Base-by-base conservation (phyloP, 2,888 invertebrate species). In the Nymphalis c-album region DNA sequence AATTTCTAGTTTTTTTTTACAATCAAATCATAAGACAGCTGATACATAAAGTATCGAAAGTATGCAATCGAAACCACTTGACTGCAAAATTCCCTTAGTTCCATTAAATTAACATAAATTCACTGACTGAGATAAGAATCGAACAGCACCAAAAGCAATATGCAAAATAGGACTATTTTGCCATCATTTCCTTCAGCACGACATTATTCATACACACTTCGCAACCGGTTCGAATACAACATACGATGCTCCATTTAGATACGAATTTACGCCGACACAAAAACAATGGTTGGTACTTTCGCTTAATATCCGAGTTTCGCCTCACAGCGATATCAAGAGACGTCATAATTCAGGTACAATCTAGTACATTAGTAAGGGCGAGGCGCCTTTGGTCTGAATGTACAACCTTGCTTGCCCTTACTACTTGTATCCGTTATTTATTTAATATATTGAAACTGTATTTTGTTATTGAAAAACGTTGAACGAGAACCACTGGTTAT, bases 321-420 rank as follows among this genome's bases (percentile, higher is more conserved):
- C 61, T 67, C 63, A 69, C 69, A 71, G 66, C 70, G 67, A 71
- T 72, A 71, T 70, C 47, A 35, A 22, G 57, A 48, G 66, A 66
- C 74, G 70, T 76, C 76, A 85, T 88, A 87, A 86, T 82, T 88
- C 84, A 82, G 75, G 64, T 67, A 70, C 66, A 71, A 68, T 71
- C 66, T 65, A 63, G 64, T 64, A 67, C 69, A 66, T 69, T 69
- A 66, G 68, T 71, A 70, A 67, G 67, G 69, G 67, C 71, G 64
- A 71, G 67, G 69, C 71, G 71, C 69, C 71, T 67, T 68, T 71
- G 71, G 67, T 65, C 69, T 62, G 57, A 57, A 62, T 63, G 51
- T 68, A 61, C 70, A 68, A 68, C 67, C 67, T 71, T 59, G 51
- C 57, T 7, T n/a, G 22, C 69, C 70, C 70, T 47, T 71, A 71